Conservation (phyloP, 2,888 invertebrate genomes). For the Andrena minutula region DNA sequence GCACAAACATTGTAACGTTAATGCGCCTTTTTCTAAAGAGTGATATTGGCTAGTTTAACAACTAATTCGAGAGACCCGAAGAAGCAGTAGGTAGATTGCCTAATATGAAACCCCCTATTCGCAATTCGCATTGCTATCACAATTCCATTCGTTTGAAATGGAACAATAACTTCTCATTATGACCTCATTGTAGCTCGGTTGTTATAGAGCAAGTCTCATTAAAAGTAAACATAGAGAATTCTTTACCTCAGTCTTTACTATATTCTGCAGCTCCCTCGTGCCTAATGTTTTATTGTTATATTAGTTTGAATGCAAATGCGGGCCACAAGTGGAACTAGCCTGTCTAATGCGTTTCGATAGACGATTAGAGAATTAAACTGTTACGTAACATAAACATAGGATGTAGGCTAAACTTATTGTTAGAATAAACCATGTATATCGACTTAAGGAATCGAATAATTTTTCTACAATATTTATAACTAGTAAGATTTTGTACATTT, state of each 20-base stretch:
- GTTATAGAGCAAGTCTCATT: not conserved
- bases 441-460: slow-evolving; percentile 1
- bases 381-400: slow-evolving; percentile 22
- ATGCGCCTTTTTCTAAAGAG: not conserved
- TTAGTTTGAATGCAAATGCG: slow-evolving; percentile 16
- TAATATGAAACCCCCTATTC: not conserved
- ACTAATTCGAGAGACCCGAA: not conserved
- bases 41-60: not conserved
- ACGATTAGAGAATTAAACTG: not conserved
- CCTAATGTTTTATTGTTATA: slow-evolving; percentile 35
- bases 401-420: slow-evolving; percentile 15
- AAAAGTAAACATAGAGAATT: not conserved
- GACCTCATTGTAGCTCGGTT: slow-evolving; percentile 23
- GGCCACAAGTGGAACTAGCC: slow-evolving; percentile 50
- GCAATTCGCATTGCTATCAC: slow-evolving; percentile 16
- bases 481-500: slow-evolving; percentile 78
- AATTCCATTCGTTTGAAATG: slow-evolving; percentile 16
- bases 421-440: slow-evolving; percentile 31
- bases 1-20: not conserved
- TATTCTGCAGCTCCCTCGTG: slow-evolving; percentile 60
- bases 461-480: slow-evolving; percentile 61
- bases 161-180: slow-evolving; percentile 1
- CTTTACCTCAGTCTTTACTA: not conserved
- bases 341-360: not conserved
- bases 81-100: not conserved